phyloP scores from a whole-genome alignment of 2,113 vertebrate species.

The Apodemus sylvaticus region DNA sequence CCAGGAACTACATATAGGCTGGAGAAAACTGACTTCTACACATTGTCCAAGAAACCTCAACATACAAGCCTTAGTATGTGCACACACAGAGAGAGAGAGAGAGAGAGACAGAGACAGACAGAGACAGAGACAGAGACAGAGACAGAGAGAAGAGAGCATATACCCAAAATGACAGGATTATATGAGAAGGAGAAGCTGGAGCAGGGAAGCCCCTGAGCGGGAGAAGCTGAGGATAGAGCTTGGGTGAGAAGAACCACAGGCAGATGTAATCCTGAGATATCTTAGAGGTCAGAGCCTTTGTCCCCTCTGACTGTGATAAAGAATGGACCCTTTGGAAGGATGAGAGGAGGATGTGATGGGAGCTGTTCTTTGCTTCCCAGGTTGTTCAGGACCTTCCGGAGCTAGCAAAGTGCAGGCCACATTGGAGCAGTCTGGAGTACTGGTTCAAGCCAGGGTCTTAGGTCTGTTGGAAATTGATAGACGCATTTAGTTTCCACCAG shows the following conservation, averaged over 20 bases:
- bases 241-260: background rate
- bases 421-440: background rate
- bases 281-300: background rate
- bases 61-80: background rate
- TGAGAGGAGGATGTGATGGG: background rate
- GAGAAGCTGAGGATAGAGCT: background rate
- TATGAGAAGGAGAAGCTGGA: too few relatives aligned
- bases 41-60: background rate
- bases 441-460: background rate
- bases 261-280: background rate
- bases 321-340: background rate
- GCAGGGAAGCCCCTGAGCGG: background rate
- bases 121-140: too few relatives aligned
- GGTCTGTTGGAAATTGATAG: background rate
- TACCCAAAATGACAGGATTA: too few relatives aligned
- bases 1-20: background rate
- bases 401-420: background rate
- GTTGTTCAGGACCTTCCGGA: background rate
- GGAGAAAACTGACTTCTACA: background rate
- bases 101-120: too few relatives aligned
- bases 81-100: too few relatives aligned
- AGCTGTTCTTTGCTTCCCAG: background rate
- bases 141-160: background rate
- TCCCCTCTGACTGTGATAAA: background rate
- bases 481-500: background rate